A percentile compares a stretch with the other conserved stretches of the same genome.
Evolutionary conservation across 2,797 vertebrate species (phyloP).

Genomic region (Garrulus glandarius): DNA sequence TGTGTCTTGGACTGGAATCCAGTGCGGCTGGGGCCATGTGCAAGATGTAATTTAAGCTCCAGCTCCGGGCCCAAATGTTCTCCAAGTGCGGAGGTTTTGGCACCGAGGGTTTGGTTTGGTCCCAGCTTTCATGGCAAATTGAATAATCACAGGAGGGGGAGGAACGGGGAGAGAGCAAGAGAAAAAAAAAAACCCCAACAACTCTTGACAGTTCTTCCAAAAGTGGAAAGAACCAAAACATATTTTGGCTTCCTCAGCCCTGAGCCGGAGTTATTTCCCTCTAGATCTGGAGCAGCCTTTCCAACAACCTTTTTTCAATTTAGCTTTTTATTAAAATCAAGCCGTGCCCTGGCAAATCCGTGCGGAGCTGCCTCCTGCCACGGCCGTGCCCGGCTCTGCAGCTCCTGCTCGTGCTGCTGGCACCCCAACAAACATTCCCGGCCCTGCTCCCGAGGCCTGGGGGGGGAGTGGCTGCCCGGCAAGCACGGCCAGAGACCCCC

Average conservation of each 20-base stretch:
- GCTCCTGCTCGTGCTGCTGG: neutral
- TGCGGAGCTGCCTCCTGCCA: neutral
- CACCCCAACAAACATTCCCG: neutral
- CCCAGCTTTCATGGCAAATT: conserved; percentile 32
- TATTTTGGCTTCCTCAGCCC: neutral
- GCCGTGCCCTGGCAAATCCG: neutral
- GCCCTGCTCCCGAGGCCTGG: neutral
- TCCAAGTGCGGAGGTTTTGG: conserved; percentile 14
- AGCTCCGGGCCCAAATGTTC: neutral
- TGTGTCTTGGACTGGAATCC: neutral
- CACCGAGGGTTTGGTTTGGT: neutral
- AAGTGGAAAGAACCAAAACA: conserved; percentile 8
- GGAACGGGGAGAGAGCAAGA: neutral
- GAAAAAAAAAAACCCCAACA: neutral
- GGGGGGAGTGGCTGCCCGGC: neutral
- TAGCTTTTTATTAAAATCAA: neutral
- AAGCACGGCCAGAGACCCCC: neutral
- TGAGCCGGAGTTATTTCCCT: neutral
- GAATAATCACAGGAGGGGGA: conserved; percentile 17
- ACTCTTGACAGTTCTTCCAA: neutral
- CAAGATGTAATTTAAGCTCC: neutral
- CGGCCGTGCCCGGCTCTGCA: neutral
- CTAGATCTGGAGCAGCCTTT: neutral
- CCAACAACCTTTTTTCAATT: neutral
- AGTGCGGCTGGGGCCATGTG: neutral